A percentile compares a stretch with the other conserved stretches of the same genome.
Evolutionary conservation across 2,797 vertebrate genomes (phyloP).

Genomic region (Euphonia xanthogaster): DNA sequence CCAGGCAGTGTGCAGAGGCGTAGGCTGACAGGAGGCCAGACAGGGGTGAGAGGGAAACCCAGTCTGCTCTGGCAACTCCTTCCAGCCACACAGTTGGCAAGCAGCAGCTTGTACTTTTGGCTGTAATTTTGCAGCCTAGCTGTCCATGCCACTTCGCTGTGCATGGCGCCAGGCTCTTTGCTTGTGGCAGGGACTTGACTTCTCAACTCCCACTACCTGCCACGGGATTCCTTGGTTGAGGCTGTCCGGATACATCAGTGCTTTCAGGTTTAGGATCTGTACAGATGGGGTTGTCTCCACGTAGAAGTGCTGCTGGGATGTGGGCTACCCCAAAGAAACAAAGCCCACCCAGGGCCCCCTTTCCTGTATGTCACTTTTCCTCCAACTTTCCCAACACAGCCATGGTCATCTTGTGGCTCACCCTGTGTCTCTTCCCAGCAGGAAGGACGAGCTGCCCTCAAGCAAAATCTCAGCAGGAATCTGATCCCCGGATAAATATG

Average conservation of each 20-base stretch:
- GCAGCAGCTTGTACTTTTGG: neutral
- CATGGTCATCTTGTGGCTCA: neutral
- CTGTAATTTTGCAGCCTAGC: neutral
- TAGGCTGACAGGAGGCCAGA: neutral
- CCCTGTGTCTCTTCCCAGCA: neutral
- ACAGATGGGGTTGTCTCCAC: neutral
- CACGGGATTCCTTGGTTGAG: neutral
- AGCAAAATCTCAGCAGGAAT: neutral
- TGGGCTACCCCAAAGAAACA: neutral
- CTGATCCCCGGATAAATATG: neutral
- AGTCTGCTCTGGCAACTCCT: neutral
- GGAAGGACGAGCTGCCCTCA: neutral
- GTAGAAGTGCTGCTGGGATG: neutral
- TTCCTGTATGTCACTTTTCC: rapidly evolving
- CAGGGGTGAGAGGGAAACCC: neutral
- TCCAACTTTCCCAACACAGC: neutral
- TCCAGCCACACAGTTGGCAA: neutral
- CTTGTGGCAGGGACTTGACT: neutral
- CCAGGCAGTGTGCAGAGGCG: neutral
- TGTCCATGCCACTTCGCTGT: neutral
- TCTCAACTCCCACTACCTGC: neutral
- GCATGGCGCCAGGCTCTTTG: rapidly evolving
- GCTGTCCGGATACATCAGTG: neutral
- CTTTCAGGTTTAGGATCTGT: neutral
- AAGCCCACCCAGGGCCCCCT: rapidly evolving